Conservation (phyloP, 2,113 vertebrate species). For the Cyanocitta stelleri region DNA sequence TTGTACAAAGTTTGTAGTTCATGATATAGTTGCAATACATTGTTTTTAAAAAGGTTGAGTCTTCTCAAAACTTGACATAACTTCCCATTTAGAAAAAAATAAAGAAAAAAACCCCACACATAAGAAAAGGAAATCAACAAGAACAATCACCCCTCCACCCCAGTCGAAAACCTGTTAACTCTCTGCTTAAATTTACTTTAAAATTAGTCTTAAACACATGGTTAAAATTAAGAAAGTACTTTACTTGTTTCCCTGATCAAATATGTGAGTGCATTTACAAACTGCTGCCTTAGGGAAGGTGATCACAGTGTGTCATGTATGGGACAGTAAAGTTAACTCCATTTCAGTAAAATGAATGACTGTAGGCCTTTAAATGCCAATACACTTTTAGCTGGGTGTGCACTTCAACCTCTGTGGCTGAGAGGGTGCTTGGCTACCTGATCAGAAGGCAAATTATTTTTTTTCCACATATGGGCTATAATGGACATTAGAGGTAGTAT, state of each 20-base stretch:
- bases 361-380: neutral
- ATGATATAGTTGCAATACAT: neutral
- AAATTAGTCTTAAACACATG: neutral
- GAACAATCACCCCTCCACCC: accelerated
- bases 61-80: neutral
- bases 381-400: neutral
- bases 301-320: neutral
- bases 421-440: neutral
- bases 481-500: neutral
- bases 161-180: neutral
- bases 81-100: neutral
- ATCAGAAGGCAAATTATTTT: neutral
- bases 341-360: neutral
- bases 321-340: neutral
- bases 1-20: neutral
- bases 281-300: neutral
- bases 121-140: neutral
- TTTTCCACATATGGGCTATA: neutral
- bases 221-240: neutral
- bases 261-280: neutral
- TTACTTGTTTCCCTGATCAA: neutral
- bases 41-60: neutral
- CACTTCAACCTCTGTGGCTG: neutral
- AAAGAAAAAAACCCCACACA: neutral
- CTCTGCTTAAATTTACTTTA: neutral